phyloP scores from a whole-genome alignment of 1,140 invertebrate species.

The Spodoptera frugiperda region DNA sequence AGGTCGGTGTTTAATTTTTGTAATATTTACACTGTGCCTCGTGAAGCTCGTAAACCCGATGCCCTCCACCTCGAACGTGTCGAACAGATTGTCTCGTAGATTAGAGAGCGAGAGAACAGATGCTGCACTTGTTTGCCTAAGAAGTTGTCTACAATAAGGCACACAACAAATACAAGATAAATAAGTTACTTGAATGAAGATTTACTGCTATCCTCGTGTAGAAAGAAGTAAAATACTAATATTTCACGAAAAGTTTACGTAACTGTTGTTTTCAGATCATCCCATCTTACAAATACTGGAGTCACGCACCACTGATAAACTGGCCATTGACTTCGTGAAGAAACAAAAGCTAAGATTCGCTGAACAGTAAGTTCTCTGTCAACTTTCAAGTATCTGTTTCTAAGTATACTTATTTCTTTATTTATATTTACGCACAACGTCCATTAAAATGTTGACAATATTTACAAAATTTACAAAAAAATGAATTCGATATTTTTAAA shows the following conservation, averaged over 20 bases:
- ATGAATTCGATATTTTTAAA: slow-evolving; percentile 64
- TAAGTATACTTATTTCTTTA: slow-evolving; percentile 46
- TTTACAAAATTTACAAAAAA: slow-evolving; percentile 64
- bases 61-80: too few species aligned
- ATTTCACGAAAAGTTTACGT: background rate
- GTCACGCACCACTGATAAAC: slow-evolving; percentile 93
- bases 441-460: slow-evolving; percentile 82
- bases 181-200: background rate
- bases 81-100: too few species aligned
- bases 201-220: too few species aligned
- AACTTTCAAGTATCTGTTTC: slow-evolving; percentile 53
- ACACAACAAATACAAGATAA: background rate
- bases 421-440: slow-evolving; percentile 78
- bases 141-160: too few species aligned
- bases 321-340: slow-evolving; percentile 95
- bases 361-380: slow-evolving; percentile 70
- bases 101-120: too few species aligned
- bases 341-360: slow-evolving; percentile 92
- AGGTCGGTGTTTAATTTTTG: too few species aligned
- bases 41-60: too few species aligned
- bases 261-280: slow-evolving; percentile 87
- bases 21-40: too few species aligned
- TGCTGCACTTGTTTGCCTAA: too few species aligned
- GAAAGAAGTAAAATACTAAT: background rate
- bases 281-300: slow-evolving; percentile 95